A percentile compares a stretch with the other conserved stretches of the same genome.
Evolutionary conservation across 2,113 vertebrate genomes (phyloP).

Genomic region (Gracilinanus agilis): DNA sequence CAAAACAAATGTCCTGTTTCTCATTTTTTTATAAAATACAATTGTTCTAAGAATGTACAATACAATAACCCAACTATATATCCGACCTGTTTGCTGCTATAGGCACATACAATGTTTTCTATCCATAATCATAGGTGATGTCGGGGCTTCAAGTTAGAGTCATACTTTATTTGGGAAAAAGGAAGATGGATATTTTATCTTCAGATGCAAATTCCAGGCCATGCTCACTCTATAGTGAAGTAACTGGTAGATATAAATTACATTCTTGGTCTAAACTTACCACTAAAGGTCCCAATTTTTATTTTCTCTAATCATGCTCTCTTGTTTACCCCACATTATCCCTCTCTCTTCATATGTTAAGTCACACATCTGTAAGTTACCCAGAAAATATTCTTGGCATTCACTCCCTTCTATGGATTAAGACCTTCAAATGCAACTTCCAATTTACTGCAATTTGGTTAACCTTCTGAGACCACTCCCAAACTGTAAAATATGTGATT

Average conservation of each 20-base stretch:
- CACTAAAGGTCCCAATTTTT: background rate
- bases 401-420: background rate
- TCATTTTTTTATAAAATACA: constrained; percentile 50
- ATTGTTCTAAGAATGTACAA: constrained; percentile 56
- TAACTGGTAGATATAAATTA: background rate
- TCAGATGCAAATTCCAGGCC: constrained; percentile 12
- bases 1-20: constrained; percentile 67
- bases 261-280: background rate
- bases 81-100: constrained; percentile 62
- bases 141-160: constrained; percentile 62
- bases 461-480: background rate
- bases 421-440: background rate
- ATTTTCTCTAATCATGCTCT: background rate
- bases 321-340: background rate
- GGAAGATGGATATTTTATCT: constrained; percentile 44
- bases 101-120: constrained; percentile 50
- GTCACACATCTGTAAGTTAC: background rate
- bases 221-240: background rate
- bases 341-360: background rate
- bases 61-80: constrained; percentile 38
- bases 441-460: background rate
- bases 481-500: background rate
- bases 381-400: background rate
- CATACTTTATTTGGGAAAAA: constrained; percentile 60
- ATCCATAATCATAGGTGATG: constrained; percentile 54